Conservation (phyloP, 2,888 invertebrate species). For the Timema podura region DNA sequence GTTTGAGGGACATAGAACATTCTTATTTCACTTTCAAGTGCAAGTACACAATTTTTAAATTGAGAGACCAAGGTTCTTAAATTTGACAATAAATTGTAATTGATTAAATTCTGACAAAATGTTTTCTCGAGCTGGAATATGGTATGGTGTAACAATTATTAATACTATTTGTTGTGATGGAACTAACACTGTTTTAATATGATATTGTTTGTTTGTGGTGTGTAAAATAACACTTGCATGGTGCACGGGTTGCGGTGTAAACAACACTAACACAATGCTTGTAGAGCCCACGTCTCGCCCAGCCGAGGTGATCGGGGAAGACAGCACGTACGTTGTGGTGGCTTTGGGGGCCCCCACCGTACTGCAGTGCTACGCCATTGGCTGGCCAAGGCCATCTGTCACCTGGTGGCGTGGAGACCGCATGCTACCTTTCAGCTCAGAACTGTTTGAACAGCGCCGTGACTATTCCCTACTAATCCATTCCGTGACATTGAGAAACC, state of each 20-base stretch:
- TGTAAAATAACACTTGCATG: not conserved
- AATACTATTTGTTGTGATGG: no score
- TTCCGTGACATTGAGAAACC: constrained; percentile 62
- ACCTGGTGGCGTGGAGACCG: constrained; percentile 79
- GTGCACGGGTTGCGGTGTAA: not conserved
- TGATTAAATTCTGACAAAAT: no score
- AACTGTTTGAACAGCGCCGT: constrained; percentile 64
- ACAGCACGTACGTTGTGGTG: constrained; percentile 61
- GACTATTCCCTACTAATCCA: constrained; percentile 73
- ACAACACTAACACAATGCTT: constrained; percentile 22
- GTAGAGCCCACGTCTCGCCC: constrained; percentile 52
- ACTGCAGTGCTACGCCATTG: constrained; percentile 77
- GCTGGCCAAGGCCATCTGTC: constrained; percentile 72
- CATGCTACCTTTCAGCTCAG: constrained; percentile 68
- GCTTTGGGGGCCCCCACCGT: constrained; percentile 65
- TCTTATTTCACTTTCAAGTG: no score
- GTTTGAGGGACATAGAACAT: no score
- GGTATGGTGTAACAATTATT: not conserved
- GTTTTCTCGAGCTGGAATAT: no score
- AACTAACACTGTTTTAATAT: not conserved
- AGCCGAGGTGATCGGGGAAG: constrained; percentile 65
- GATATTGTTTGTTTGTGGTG: not conserved
- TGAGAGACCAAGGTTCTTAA: no score
- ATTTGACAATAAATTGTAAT: no score
- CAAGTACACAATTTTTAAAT: no score